Evolutionary conservation across 2,888 invertebrate genomes (phyloP).

Genomic region (Chelonus formosanus): DNA sequence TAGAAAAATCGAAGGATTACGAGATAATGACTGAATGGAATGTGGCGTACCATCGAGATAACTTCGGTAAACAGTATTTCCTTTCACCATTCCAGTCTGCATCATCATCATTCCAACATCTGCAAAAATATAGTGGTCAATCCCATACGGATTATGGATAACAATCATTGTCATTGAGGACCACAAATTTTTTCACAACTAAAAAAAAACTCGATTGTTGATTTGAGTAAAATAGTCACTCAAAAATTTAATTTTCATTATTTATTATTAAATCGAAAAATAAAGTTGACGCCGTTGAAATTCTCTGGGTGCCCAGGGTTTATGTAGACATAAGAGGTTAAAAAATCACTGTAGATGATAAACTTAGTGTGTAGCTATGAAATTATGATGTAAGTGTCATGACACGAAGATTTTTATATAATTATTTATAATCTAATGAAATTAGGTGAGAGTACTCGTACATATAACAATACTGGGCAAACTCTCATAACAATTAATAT

Average conservation of each 20-base stretch:
- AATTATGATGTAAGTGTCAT: neutral
- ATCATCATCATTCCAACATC: slow-evolving; percentile 98
- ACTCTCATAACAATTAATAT: neutral
- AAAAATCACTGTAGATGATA: too few relatives aligned
- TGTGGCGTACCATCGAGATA: slow-evolving; percentile 83
- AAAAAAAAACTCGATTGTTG: neutral
- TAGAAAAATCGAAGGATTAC: slow-evolving; percentile 7
- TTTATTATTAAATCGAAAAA: too few relatives aligned
- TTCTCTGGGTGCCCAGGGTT: too few relatives aligned
- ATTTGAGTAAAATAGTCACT: too few relatives aligned
- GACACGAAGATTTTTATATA: slow-evolving; percentile 2
- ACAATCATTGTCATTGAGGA: neutral
- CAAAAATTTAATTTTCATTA: too few relatives aligned
- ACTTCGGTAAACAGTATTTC: slow-evolving; percentile 78
- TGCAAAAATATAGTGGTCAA: slow-evolving; percentile 72
- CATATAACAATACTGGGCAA: slow-evolving; percentile 20
- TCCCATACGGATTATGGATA: slow-evolving; percentile 7
- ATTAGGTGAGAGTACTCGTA: slow-evolving; percentile 31
- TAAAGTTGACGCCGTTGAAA: too few relatives aligned
- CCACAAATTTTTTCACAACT: too few relatives aligned
- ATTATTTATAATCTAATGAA: slow-evolving; percentile 1
- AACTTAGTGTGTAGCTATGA: too few relatives aligned
- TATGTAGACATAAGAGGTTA: too few relatives aligned
- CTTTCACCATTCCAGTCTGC: slow-evolving; percentile 96
- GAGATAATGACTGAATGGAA: slow-evolving; percentile 49